Percentiles rank a stretch among this genome's conserved stretches.
Evolutionary conservation across 2,113 vertebrate species (phyloP).

Genomic region (Notarius lentiginosus): DNA sequence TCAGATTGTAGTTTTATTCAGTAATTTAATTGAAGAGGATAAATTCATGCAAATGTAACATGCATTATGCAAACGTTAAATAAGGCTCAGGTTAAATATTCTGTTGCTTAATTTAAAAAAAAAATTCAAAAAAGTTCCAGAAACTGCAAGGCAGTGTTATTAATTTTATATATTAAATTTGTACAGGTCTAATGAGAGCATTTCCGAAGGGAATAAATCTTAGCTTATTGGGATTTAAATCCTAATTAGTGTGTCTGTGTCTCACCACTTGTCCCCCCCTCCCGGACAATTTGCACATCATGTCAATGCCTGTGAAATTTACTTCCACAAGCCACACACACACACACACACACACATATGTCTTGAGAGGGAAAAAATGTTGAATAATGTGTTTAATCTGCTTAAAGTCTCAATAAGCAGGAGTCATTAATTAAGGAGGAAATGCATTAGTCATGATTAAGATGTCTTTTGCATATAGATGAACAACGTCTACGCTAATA

Average conservation of each 20-base stretch:
- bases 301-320: neutral
- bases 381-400: slow-evolving; percentile 61
- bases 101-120: neutral
- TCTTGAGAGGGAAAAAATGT: slow-evolving; percentile 27
- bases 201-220: neutral
- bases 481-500: slow-evolving; percentile 53
- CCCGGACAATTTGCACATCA: neutral
- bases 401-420: slow-evolving; percentile 62
- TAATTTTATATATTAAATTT: neutral
- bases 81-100: neutral
- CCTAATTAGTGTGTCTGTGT: neutral
- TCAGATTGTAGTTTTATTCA: neutral
- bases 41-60: neutral
- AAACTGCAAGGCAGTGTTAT: neutral
- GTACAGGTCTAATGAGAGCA: neutral
- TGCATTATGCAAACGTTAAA: neutral
- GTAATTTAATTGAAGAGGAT: neutral
- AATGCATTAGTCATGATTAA: slow-evolving; percentile 70
- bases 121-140: neutral
- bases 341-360: neutral
- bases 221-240: neutral
- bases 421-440: slow-evolving; percentile 68
- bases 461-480: slow-evolving; percentile 65
- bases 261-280: neutral
- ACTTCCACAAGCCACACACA: neutral